Evolutionary conservation across 2,113 vertebrate species (phyloP).

Genomic region (Sturnus vulgaris): DNA sequence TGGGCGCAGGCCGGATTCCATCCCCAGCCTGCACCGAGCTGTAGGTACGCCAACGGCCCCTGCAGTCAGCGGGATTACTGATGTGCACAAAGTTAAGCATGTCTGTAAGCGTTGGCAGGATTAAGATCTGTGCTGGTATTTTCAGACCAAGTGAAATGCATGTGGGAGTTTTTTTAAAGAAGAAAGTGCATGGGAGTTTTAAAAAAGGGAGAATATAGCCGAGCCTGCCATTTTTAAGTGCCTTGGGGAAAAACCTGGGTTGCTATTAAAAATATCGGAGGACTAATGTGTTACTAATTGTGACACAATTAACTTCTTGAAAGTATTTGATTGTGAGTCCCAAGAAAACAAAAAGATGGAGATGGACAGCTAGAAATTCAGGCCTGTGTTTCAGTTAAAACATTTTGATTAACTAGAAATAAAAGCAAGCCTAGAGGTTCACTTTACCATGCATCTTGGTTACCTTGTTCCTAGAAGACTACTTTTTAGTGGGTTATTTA

Average conservation of each 20-base stretch:
- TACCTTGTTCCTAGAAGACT: slow-evolving; percentile 49
- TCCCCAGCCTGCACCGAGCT: background rate
- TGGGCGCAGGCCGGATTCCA: background rate
- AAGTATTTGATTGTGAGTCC: background rate
- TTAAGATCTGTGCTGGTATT: slow-evolving; percentile 55
- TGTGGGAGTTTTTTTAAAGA: slow-evolving; percentile 63
- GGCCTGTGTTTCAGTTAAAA: slow-evolving; percentile 7
- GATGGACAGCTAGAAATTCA: slow-evolving; percentile 36
- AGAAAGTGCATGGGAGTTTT: slow-evolving; percentile 50
- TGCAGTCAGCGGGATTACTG: slow-evolving; percentile 6
- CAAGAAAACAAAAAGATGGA: slow-evolving; percentile 33
- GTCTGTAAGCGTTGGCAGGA: slow-evolving; percentile 58
- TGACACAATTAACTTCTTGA: slow-evolving; percentile 63
- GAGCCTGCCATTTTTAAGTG: slow-evolving; percentile 38
- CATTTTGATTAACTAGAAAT: slow-evolving; percentile 16
- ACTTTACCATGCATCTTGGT: background rate
- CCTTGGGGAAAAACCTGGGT: slow-evolving; percentile 56
- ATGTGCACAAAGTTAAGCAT: slow-evolving; percentile 45
- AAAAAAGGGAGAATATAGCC: slow-evolving; percentile 8
- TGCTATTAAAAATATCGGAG: slow-evolving; percentile 58
- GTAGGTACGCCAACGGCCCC: background rate
- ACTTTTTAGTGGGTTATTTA: slow-evolving; percentile 42
- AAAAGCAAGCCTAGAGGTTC: slow-evolving; percentile 52
- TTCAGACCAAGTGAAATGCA: slow-evolving; percentile 62
- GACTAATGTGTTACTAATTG: slow-evolving; percentile 66